A percentile compares a stretch with the other conserved stretches of the same genome.
These are phyloP conservation scores for Craniophora ligustri DNA, from an alignment of 2,888 invertebrate genomes.

Conservation along the genomic window DNA sequence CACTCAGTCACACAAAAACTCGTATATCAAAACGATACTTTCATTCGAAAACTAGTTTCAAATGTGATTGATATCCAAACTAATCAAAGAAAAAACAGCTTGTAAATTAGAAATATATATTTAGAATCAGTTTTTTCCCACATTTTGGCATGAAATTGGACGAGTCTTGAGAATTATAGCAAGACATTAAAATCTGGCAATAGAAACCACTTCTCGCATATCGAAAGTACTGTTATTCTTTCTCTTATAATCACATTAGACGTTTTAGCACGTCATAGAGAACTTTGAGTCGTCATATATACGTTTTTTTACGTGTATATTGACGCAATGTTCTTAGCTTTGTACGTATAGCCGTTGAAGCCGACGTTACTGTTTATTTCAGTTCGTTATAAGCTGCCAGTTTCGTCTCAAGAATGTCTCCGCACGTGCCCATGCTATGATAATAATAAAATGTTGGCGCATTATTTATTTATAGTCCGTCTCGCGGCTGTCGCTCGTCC, in stretches of 20 bases:
- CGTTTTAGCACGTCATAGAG: constrained; percentile 33
- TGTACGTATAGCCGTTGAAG: constrained; percentile 48
- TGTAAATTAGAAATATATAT: constrained; percentile 45
- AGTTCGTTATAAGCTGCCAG: constrained; percentile 75
- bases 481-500: constrained; percentile 87
- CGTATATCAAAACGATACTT: constrained; percentile 49
- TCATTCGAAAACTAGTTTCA: constrained; percentile 50
- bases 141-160: constrained; percentile 39
- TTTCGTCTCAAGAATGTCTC: constrained; percentile 79
- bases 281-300: constrained; percentile 38
- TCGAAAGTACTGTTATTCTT: constrained; percentile 24
- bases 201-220: constrained; percentile 8
- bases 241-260: constrained; percentile 27
- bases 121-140: constrained; percentile 35
- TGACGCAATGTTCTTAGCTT: constrained; percentile 43
- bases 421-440: constrained; percentile 86
- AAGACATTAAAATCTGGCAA: constrained; percentile 29
- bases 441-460: constrained; percentile 88
- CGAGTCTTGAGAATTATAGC: constrained; percentile 10
- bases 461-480: constrained; percentile 88
- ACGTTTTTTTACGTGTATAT: constrained; percentile 45
- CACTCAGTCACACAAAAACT: constrained; percentile 35
- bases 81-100: constrained; percentile 40
- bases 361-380: constrained; percentile 68
- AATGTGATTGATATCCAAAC: constrained; percentile 46